phyloP scores from a whole-genome alignment of 2,888 invertebrate genomes.

The Maniola hyperantus region DNA sequence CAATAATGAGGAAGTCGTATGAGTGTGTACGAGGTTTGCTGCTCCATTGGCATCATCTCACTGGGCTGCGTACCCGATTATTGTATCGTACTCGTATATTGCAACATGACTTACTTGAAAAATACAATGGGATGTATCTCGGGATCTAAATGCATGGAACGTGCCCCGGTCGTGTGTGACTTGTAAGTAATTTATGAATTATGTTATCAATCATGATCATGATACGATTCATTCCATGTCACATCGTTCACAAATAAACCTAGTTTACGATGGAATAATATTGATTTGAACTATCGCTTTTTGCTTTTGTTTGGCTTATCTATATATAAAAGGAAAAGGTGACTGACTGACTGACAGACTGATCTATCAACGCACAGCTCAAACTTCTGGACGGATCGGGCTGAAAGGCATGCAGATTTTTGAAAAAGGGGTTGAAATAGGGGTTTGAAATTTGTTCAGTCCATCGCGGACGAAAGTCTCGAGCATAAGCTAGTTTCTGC shows the following conservation, averaged over 20 bases:
- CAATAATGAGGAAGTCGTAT: neutral
- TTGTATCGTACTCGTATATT: conserved; percentile 27
- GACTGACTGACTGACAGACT: too few species aligned
- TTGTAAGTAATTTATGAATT: conserved; percentile 26
- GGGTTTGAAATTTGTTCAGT: too few species aligned
- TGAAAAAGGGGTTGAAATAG: too few species aligned
- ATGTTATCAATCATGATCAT: conserved; percentile 24
- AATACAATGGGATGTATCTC: conserved; percentile 31
- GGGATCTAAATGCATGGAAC: conserved; percentile 32
- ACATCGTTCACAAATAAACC: conserved; percentile 13
- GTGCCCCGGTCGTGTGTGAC: conserved; percentile 30
- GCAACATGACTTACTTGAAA: conserved; percentile 29
- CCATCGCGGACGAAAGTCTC: too few species aligned
- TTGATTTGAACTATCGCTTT: neutral
- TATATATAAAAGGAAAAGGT: too few species aligned
- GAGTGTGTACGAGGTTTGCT: neutral
- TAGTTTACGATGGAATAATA: neutral
- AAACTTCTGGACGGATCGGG: too few species aligned
- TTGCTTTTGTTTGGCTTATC: neutral
- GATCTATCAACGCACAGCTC: too few species aligned
- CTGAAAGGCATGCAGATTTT: too few species aligned
- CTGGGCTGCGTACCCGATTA: conserved; percentile 33
- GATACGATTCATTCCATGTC: conserved; percentile 19
- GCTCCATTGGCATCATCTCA: neutral
- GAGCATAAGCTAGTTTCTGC: too few species aligned